Evolutionary conservation across 2,888 invertebrate genomes (phyloP).

Genomic region (Dynastes tityus): DNA sequence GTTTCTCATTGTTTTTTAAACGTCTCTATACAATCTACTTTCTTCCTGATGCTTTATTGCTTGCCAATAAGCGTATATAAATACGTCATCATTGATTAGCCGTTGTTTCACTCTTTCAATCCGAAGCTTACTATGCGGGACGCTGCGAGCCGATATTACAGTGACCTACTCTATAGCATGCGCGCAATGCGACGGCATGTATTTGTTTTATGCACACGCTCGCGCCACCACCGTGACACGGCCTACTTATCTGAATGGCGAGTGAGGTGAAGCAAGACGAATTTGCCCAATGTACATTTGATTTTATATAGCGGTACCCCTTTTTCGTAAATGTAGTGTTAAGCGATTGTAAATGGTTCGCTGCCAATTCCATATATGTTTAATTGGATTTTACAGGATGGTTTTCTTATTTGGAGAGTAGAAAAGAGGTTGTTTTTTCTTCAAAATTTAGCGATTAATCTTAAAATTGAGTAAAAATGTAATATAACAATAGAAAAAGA

Average conservation of each 20-base stretch:
- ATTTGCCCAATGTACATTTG: not conserved
- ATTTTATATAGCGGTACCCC: not conserved
- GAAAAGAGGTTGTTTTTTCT: not conserved
- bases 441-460: no score
- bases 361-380: no score
- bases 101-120: no score
- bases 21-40: not conserved
- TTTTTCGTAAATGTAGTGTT: not conserved
- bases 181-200: constrained; percentile 2
- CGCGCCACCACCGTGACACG: not conserved
- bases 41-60: no score
- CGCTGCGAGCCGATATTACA: not conserved
- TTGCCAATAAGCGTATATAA: no score
- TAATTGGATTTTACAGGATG: no score
- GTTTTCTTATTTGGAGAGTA: no score
- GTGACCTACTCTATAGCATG: constrained; percentile 14
- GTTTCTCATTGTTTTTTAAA: not conserved
- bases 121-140: not conserved
- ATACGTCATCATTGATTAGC: no score
- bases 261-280: not conserved
- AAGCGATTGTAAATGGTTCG: not conserved
- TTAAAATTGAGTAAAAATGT: no score
- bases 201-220: not conserved
- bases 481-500: no score
- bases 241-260: not conserved